Conservation (phyloP, 2,113 vertebrate genomes). For the Chloroceryle aenea region DNA sequence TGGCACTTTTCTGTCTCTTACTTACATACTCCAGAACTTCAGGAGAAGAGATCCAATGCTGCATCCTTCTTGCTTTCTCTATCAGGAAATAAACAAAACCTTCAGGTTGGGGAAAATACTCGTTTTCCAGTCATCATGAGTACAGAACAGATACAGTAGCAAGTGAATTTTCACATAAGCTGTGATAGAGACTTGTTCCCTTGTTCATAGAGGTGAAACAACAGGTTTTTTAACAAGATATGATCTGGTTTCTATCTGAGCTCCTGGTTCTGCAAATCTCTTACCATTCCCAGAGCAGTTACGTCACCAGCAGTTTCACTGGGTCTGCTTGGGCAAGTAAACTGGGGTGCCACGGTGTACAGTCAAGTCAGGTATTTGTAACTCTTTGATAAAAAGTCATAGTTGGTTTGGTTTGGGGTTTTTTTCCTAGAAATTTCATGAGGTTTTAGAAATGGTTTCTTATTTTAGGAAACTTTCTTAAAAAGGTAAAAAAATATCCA, state of each 20-base stretch:
- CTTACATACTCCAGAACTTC: neutral
- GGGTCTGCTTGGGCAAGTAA: neutral
- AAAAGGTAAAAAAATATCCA: neutral
- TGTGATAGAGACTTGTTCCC: neutral
- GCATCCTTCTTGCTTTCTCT: neutral
- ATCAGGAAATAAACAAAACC: neutral
- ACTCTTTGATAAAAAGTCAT: neutral
- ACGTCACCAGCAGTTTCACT: neutral
- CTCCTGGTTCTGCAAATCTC: neutral
- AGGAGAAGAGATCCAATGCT: neutral
- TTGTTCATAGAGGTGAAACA: neutral
- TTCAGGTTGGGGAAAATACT: neutral
- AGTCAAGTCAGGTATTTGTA: neutral
- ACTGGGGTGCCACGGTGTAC: accelerated
- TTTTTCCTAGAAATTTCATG: neutral
- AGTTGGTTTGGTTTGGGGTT: too few species aligned
- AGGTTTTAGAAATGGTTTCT: neutral
- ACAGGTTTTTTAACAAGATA: neutral
- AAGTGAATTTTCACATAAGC: neutral
- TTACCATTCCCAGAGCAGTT: neutral
- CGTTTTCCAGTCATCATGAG: neutral
- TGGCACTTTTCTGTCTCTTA: neutral
- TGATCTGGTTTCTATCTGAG: neutral
- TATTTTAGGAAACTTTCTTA: neutral
- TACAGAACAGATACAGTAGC: neutral